Conservation (phyloP, 37 sponge, comb jelly and placozoan genomes). For the Eunapius fragilis region DNA sequence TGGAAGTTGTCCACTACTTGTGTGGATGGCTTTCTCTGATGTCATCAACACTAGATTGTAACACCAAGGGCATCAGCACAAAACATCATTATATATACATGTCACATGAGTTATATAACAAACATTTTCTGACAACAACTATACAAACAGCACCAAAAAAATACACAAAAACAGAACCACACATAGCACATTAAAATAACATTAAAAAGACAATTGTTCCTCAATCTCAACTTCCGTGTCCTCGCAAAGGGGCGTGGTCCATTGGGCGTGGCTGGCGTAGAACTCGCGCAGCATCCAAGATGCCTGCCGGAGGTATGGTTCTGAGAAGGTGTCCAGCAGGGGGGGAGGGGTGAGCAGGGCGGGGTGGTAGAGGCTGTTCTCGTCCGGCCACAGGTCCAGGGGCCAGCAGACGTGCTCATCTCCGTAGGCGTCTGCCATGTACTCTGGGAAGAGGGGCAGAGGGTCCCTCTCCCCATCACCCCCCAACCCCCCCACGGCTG, state of each 20-base stretch:
- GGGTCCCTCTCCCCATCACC: not conserved
- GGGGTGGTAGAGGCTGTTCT: constrained; percentile 1
- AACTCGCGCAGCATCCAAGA: not conserved
- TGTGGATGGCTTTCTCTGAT: too few relatives aligned
- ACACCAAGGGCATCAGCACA: too few relatives aligned
- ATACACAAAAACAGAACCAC: too few relatives aligned
- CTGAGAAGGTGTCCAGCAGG: not conserved
- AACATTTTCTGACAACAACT: too few relatives aligned
- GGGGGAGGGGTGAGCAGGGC: constrained; percentile 17
- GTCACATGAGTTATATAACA: too few relatives aligned
- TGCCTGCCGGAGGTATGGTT: not conserved
- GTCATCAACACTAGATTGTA: too few relatives aligned
- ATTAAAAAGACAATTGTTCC: not conserved
- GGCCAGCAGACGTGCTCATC: not conserved
- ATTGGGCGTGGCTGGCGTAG: not conserved
- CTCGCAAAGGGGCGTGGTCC: not conserved
- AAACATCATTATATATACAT: too few relatives aligned
- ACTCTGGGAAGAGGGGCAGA: not conserved
- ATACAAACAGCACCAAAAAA: too few relatives aligned
- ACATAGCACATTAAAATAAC: not conserved
- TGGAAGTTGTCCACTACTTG: too few relatives aligned
- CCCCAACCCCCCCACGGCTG: not conserved
- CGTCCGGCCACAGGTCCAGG: constrained; percentile 16
- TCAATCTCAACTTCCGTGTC: not conserved
- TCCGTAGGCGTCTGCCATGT: not conserved